Percentiles rank a stretch among this genome's conserved stretches.
Evolutionary conservation across 2,797 vertebrate species (phyloP).

Genomic region (Phrynocephalus vlangalii): DNA sequence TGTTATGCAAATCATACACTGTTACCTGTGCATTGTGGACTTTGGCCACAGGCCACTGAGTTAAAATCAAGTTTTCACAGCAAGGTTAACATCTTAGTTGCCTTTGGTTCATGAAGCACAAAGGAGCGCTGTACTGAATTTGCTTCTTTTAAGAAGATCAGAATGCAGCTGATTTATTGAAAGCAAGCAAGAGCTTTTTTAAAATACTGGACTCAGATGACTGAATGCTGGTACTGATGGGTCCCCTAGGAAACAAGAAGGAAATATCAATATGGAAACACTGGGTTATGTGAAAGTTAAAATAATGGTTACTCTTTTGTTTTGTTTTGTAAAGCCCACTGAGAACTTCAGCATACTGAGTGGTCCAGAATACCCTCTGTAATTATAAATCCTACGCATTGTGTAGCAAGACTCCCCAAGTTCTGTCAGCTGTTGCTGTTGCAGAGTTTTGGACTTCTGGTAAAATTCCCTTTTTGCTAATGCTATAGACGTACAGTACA

Average conservation of each 20-base stretch:
- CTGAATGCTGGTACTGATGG: neutral
- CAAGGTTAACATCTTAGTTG: neutral
- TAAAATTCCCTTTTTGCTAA: too few relatives aligned
- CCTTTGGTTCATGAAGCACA: neutral
- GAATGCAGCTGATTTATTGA: neutral
- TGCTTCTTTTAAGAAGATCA: too few relatives aligned
- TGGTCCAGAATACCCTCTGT: neutral
- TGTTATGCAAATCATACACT: neutral
- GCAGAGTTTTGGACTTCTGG: too few relatives aligned
- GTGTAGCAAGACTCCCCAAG: neutral
- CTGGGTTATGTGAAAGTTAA: neutral
- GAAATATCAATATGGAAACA: neutral
- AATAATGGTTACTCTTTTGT: too few relatives aligned
- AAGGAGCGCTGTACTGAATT: neutral
- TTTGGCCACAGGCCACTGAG: neutral
- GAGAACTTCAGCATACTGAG: neutral
- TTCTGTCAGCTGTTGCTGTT: neutral
- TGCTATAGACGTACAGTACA: too few relatives aligned
- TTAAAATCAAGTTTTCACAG: neutral
- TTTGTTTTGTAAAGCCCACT: neutral
- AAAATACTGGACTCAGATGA: too few relatives aligned
- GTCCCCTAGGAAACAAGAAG: neutral
- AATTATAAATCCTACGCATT: neutral
- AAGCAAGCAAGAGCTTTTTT: too few relatives aligned
- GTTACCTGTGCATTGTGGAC: neutral